Base-by-base conservation (phyloP, 2,797 vertebrate species). In the Ammospiza maritima region DNA sequence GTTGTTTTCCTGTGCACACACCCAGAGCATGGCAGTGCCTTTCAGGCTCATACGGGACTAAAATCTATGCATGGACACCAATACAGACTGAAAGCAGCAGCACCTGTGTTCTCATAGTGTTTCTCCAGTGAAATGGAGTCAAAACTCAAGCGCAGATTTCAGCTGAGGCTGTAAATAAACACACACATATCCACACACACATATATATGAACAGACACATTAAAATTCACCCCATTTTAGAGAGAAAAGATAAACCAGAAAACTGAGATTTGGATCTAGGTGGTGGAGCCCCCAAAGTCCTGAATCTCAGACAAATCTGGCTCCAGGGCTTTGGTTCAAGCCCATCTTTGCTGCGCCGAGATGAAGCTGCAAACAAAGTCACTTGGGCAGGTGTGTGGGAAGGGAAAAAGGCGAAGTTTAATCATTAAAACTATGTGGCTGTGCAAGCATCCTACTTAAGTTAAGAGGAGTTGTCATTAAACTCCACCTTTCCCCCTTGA, bases 401-500 rank as follows among this genome's bases (percentile, higher is more conserved):
- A 95, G 67, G 91, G 89, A 85, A 96, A 91, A 96, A 97, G 89
- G 62, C 88, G 79, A 93, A 94, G 85, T 88, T 89, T 96, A 94
- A 98, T 96, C 95, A 97, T 78, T 62, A 91, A 94, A 95, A 93
- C 94, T 97, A 94, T 96, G 96, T 25, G 88, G 96, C 96, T 75
- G 7, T 60, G 87, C 93, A 96, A 95, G 91, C 90, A 95, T 98
- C 96, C 96, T 94, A 96, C 96, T 96, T 96, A 93, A 92, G 88
- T 88, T 96, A 93, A 83, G 69, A 96, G 95, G 96, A 91, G 85
- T 70, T 54, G 85, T 84, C 96, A 96, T 97, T 98, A 97, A 97
- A 97, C 95, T 96, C 95, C 92, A 97, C 96, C 92, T 93, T 94
- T 97, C 95, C 94, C 96, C 96, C 95, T 62, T 92, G 94, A 96